These are phyloP conservation scores for Sterrhoptilus dennistouni DNA, from an alignment of 2,113 vertebrate genomes.

Conservation along the genomic window DNA sequence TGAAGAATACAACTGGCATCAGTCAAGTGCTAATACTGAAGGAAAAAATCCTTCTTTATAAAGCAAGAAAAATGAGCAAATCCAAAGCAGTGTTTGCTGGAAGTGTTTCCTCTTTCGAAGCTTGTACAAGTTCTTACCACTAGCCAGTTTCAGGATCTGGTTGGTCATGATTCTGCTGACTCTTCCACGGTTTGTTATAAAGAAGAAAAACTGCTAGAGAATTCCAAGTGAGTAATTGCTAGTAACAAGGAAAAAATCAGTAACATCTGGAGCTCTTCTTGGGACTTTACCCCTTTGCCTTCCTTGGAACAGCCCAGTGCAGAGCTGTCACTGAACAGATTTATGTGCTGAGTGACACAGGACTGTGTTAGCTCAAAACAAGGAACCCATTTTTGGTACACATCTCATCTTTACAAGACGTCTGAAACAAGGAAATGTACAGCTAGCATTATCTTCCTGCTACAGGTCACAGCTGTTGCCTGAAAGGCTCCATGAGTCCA, in stretches of 20 bases:
- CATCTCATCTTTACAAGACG: not conserved
- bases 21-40: not conserved
- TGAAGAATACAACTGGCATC: not conserved
- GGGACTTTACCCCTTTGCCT: not conserved
- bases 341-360: not conserved
- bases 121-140: not conserved
- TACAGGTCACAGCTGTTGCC: not conserved
- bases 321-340: not conserved
- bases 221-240: conserved; percentile 28
- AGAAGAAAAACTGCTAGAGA: not conserved
- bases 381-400: not conserved
- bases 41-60: not conserved
- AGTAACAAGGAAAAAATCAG: not conserved
- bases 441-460: not conserved
- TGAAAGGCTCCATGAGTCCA: not conserved
- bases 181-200: not conserved
- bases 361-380: not conserved
- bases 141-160: not conserved
- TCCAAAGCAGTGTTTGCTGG: not conserved
- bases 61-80: not conserved
- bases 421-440: not conserved
- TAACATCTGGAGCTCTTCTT: conserved; percentile 35
- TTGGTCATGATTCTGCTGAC: not conserved
- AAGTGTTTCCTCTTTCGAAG: not conserved
- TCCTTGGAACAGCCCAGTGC: not conserved